These are phyloP conservation scores for Mycetomoellerius zeteki DNA, from an alignment of 1,140 invertebrate species.

Conservation along the genomic window DNA sequence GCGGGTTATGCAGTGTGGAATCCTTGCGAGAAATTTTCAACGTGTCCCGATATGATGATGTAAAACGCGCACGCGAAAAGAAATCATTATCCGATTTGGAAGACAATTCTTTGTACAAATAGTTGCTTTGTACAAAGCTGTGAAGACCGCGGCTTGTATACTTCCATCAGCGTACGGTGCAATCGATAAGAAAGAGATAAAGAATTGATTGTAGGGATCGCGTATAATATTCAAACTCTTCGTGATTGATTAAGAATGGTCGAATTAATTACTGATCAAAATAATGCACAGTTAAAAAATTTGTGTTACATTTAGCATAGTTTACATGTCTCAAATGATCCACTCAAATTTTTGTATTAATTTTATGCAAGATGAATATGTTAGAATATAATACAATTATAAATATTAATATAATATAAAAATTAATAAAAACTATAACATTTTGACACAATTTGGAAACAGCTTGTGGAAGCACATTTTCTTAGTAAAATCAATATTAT, in stretches of 20 bases:
- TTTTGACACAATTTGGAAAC: too few species aligned
- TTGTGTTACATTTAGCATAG: too few species aligned
- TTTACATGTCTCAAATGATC: too few species aligned
- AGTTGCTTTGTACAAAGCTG: conserved; percentile 17
- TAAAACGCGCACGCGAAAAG: conserved; percentile 34
- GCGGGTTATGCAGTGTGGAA: not conserved
- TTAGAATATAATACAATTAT: too few species aligned
- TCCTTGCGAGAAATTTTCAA: conserved; percentile 39
- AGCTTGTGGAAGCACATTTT: too few species aligned
- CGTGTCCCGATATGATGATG: not conserved
- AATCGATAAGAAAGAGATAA: conserved; percentile 19
- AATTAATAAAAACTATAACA: too few species aligned
- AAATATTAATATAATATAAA: too few species aligned
- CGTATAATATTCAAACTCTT: conserved; percentile 4
- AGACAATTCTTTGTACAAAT: conserved; percentile 22
- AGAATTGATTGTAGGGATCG: not conserved
- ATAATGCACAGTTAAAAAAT: not conserved
- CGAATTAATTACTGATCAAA: not conserved
- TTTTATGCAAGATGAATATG: too few species aligned
- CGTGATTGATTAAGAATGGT: not conserved
- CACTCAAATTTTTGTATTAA: too few species aligned
- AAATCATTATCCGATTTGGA: conserved; percentile 21
- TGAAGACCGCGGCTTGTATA: not conserved
- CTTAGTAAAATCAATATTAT: too few species aligned
- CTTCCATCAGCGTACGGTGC: not conserved